A percentile compares a stretch with the other conserved stretches of the same genome.
These are phyloP conservation scores for Borostomias antarcticus DNA, from an alignment of 2,797 vertebrate genomes.

Conservation along the genomic window DNA sequence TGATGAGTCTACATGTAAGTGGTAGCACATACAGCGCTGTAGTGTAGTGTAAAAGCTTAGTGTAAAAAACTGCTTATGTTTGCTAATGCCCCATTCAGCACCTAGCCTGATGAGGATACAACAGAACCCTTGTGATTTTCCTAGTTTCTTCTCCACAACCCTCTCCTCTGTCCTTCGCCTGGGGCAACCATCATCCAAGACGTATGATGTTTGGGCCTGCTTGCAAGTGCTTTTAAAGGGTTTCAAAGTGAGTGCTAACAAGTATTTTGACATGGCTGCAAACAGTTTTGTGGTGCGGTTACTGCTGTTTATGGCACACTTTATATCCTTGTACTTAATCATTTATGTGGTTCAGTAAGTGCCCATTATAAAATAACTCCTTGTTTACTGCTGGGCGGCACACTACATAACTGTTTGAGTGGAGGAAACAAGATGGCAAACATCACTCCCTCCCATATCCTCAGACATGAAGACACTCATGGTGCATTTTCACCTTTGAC, in stretches of 20 bases:
- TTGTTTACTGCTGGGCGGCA: slow-evolving; percentile 13
- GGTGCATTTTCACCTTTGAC: slow-evolving; percentile 19
- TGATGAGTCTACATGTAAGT: too few species aligned
- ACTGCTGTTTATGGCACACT: slow-evolving; percentile 12
- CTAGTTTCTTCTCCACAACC: background rate
- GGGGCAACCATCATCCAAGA: slow-evolving; percentile 47
- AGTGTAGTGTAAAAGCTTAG: too few species aligned
- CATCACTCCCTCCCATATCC: background rate
- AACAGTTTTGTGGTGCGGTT: slow-evolving; percentile 31
- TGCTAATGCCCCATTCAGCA: too few species aligned
- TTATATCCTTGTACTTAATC: slow-evolving; percentile 30
- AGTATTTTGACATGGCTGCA: slow-evolving; percentile 48
- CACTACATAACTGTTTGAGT: too few species aligned
- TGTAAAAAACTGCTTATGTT: too few species aligned
- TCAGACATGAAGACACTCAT: slow-evolving; percentile 4
- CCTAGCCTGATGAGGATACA: background rate
- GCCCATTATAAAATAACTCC: slow-evolving; percentile 32
- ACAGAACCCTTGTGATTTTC: background rate
- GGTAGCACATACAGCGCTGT: too few species aligned
- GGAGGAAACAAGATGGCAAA: background rate
- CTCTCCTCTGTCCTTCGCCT: slow-evolving; percentile 26
- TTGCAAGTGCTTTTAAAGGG: slow-evolving; percentile 50
- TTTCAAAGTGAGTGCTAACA: slow-evolving; percentile 40
- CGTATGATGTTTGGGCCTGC: slow-evolving; percentile 46
- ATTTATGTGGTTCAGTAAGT: slow-evolving; percentile 34